A percentile compares a stretch with the other conserved stretches of the same genome.
Evolutionary conservation across 2,113 vertebrate genomes (phyloP).

Genomic region (Amia ocellicauda): DNA sequence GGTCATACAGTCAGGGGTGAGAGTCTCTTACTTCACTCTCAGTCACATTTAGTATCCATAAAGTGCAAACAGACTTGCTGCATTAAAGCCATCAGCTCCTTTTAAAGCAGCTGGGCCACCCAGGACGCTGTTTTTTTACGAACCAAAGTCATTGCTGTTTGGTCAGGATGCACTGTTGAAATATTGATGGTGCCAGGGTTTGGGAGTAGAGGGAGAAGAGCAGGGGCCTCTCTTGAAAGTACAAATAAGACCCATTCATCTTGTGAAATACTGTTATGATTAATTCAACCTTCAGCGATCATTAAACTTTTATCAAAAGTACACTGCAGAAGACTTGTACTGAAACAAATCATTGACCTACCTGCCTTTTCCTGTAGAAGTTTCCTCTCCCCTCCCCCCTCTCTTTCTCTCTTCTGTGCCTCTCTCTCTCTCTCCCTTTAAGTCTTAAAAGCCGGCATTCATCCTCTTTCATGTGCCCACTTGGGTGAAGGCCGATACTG

Average conservation of each 20-base stretch:
- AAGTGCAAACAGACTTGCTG: not conserved
- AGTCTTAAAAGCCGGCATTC: no score
- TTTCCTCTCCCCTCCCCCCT: no score
- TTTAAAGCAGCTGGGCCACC: slow-evolving; percentile 18
- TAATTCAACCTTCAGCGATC: slow-evolving; percentile 7
- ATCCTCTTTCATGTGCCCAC: no score
- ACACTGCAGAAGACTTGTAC: not conserved
- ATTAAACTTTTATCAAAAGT: slow-evolving; percentile 27
- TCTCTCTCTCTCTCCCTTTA: no score
- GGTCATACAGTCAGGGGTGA: no score
- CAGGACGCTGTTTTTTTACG: slow-evolving; percentile 25
- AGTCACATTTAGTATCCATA: no score
- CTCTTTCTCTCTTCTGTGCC: no score
- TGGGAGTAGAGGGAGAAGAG: slow-evolving; percentile 12
- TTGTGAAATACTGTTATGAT: slow-evolving; percentile 20
- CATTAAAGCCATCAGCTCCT: slow-evolving; percentile 17
- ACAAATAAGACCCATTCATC: slow-evolving; percentile 27
- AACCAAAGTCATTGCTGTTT: slow-evolving; percentile 27
- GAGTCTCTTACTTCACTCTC: no score
- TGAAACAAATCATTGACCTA: no score
- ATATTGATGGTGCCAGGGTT: slow-evolving; percentile 24
- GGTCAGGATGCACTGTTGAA: slow-evolving; percentile 18
- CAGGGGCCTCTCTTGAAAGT: slow-evolving; percentile 19
- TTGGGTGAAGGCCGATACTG: no score
- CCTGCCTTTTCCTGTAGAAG: no score